Base-by-base conservation (phyloP, 2,888 invertebrate genomes). In the Zele albiditarsus region DNA sequence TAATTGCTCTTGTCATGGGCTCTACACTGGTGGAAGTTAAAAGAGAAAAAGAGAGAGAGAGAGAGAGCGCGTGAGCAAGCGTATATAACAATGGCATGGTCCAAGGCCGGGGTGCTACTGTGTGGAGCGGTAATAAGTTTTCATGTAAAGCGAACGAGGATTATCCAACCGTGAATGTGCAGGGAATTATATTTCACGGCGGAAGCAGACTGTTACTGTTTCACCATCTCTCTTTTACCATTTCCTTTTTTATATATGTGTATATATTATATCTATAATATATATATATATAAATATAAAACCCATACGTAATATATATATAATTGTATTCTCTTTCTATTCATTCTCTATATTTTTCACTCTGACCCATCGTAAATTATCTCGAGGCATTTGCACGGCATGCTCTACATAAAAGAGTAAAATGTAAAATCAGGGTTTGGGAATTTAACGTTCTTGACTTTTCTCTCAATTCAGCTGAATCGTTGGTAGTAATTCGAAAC, bases 111-210 rank as follows among this genome's bases (percentile, higher is more conserved):
- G 78, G 80, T 72, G 81, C 83, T 84, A 84, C 84, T 82, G 83
- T 84, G 80, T 81, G 81, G 71, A 71, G 60, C 60, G 84, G 86
- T 87, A 88, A 87, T 88, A 87, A 88, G 87, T 88, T 87, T 87
- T 87, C 88, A 85, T 86, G 87, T 85, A 86, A 85, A 87, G 84
- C 86, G 86, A 86, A 86, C 86, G 85, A 84, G 87, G 86, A 87
- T 88, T 88, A 88, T 87, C 87, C 88, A 83, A 87, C 84, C 88
- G 87, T 87, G 86, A 88, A 87, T 87, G 87, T 86, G 86, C 85
- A 84, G 84, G 86, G 88, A 88, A 87, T 88, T 88, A 87, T 87
- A 87, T 88, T 88, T 88, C 87, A 87, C 85, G 83, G 84, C 86
- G 87, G 86, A 87, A 87, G 86, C 86, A 85, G 84, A 85, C 86